These are phyloP conservation scores for Eupithecia abbreviata DNA, from an alignment of 2,888 invertebrate species.

Conservation along the genomic window DNA sequence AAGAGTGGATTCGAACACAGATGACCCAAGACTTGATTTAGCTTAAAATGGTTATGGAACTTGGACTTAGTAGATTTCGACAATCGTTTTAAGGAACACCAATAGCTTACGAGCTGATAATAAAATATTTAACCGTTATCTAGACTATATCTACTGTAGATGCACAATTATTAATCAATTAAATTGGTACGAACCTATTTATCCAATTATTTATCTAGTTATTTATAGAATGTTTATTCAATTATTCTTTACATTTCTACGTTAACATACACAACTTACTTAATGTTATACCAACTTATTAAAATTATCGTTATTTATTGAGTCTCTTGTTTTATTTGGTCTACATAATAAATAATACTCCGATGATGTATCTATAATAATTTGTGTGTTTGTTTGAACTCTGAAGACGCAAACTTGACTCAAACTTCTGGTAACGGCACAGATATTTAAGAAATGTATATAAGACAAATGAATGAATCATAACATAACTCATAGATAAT, in stretches of 20 bases:
- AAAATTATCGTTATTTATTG: background rate
- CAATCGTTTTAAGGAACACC: background rate
- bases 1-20: background rate
- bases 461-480: no score
- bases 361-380: no score
- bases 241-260: background rate
- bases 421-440: no score
- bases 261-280: background rate
- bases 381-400: no score
- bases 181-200: background rate
- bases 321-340: background rate
- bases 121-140: background rate
- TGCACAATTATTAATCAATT: conserved; percentile 4
- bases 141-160: background rate
- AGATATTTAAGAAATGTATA: no score
- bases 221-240: background rate
- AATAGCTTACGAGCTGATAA: background rate
- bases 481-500: no score
- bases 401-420: no score
- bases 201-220: background rate
- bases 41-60: background rate
- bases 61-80: background rate
- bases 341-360: background rate
- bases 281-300: background rate
- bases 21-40: background rate